Percentiles rank a stretch among this genome's conserved stretches.
Evolutionary conservation across 2,888 invertebrate species (phyloP).

Genomic region (Cetonia aurata): DNA sequence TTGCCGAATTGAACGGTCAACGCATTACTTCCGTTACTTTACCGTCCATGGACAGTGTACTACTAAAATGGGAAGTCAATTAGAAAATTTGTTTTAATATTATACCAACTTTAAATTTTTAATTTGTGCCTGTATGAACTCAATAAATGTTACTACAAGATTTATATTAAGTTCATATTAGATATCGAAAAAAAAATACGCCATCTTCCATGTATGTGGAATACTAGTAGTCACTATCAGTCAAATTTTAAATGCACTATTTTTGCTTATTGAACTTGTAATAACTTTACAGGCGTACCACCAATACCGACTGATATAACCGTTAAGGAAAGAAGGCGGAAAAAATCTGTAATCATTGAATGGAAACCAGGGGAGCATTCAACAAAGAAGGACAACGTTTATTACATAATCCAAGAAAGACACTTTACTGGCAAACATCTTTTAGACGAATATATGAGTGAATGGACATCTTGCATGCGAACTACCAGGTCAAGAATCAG

Average conservation of each 20-base stretch:
- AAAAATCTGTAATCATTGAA: slow-evolving; percentile 66
- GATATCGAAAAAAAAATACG: too few species aligned
- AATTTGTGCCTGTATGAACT: slow-evolving; percentile 3
- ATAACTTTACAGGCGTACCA: slow-evolving; percentile 69
- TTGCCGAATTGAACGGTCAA: too few species aligned
- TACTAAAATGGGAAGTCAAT: too few species aligned
- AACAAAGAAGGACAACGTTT: slow-evolving; percentile 55
- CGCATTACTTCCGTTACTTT: too few species aligned
- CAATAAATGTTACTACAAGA: slow-evolving; percentile 1
- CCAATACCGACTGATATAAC: slow-evolving; percentile 73
- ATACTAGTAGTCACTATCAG: too few species aligned
- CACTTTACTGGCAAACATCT: slow-evolving; percentile 78
- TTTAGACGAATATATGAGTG: slow-evolving; percentile 73
- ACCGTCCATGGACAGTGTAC: too few species aligned
- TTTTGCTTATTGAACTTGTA: too few species aligned
- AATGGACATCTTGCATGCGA: slow-evolving; percentile 73
- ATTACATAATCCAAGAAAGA: slow-evolving; percentile 78
- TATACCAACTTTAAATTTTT: too few species aligned
- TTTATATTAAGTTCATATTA: too few species aligned
- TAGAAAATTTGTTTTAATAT: too few species aligned
- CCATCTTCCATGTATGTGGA: too few species aligned
- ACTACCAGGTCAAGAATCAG: slow-evolving; percentile 71
- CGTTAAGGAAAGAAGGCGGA: slow-evolving; percentile 70
- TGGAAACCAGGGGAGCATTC: slow-evolving; percentile 62
- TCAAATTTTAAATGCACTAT: too few species aligned